Percentiles rank a stretch among this genome's conserved stretches.
These are phyloP conservation scores for human (Homo sapiens) DNA, from an alignment of 2,113 vertebrate genomes.

Conservation along the genomic window DNA sequence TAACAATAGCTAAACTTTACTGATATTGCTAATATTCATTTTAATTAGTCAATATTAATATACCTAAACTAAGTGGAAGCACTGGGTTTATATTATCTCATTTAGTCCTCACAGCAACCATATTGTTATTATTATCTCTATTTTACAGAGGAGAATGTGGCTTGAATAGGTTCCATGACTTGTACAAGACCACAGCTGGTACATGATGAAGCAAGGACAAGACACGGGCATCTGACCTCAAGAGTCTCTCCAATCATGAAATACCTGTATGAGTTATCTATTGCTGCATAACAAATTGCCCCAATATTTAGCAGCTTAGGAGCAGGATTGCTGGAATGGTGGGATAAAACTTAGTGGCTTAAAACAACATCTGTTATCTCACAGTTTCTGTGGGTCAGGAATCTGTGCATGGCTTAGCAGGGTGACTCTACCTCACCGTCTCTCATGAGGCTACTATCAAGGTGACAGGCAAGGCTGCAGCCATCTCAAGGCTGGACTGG, in stretches of 20 bases:
- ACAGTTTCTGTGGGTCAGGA: background rate
- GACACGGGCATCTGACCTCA: background rate
- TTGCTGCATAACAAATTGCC: background rate
- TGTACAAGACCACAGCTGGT: background rate
- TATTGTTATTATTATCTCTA: background rate
- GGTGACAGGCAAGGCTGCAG: too few relatives aligned
- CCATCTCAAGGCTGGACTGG: background rate
- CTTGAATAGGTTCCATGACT: background rate
- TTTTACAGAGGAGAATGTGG: background rate
- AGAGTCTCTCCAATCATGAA: background rate
- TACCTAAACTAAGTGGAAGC: background rate
- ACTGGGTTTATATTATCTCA: background rate
- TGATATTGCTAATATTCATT: background rate
- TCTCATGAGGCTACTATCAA: background rate
- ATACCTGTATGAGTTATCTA: background rate
- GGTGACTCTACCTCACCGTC: background rate
- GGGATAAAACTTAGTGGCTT: background rate
- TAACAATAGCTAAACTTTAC: background rate
- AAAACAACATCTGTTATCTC: background rate
- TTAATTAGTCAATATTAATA: background rate
- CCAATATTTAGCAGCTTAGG: background rate
- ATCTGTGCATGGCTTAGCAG: background rate
- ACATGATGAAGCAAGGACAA: background rate
- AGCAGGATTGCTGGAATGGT: background rate
- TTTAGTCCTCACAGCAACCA: background rate